These are phyloP conservation scores for Rhinogobius similis DNA, from an alignment of 2,113 vertebrate genomes.

Conservation along the genomic window DNA sequence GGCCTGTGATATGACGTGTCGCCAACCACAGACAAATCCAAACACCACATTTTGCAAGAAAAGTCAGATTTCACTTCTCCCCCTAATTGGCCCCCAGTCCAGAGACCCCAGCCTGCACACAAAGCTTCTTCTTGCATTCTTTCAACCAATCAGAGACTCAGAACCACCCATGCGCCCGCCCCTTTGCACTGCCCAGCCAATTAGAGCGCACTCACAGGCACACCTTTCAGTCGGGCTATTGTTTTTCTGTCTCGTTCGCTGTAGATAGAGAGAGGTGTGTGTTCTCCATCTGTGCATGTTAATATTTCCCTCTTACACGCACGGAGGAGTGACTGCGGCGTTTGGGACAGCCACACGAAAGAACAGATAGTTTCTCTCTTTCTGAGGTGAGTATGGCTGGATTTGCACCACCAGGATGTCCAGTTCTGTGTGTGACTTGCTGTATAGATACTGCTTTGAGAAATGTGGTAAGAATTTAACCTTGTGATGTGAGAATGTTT, in stretches of 20 bases:
- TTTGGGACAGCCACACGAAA: slow-evolving; percentile 33
- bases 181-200: slow-evolving; percentile 65
- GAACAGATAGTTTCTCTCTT: slow-evolving; percentile 35
- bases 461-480: slow-evolving; percentile 33
- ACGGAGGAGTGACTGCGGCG: slow-evolving; percentile 14
- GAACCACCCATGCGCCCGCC: slow-evolving; percentile 56
- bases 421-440: slow-evolving; percentile 1
- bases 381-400: slow-evolving; percentile 70
- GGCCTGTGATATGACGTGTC: slow-evolving; percentile 49
- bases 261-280: slow-evolving; percentile 65
- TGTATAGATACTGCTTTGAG: slow-evolving; percentile 6
- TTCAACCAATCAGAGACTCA: slow-evolving; percentile 58
- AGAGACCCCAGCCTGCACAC: slow-evolving; percentile 49
- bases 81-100: slow-evolving; percentile 64
- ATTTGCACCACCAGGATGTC: slow-evolving; percentile 12
- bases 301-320: slow-evolving; percentile 16
- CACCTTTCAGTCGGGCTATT: slow-evolving; percentile 73
- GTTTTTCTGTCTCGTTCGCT: slow-evolving; percentile 64
- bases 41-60: slow-evolving; percentile 44
- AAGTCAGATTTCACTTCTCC: slow-evolving; percentile 50
- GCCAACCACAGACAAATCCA: slow-evolving; percentile 47
- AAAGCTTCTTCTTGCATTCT: slow-evolving; percentile 45
- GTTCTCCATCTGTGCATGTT: slow-evolving; percentile 46
- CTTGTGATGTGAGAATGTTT: slow-evolving; percentile 52
- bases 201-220: slow-evolving; percentile 58